Base-by-base conservation (phyloP, 2,113 vertebrate genomes). In the Hemiprocne comata region DNA sequence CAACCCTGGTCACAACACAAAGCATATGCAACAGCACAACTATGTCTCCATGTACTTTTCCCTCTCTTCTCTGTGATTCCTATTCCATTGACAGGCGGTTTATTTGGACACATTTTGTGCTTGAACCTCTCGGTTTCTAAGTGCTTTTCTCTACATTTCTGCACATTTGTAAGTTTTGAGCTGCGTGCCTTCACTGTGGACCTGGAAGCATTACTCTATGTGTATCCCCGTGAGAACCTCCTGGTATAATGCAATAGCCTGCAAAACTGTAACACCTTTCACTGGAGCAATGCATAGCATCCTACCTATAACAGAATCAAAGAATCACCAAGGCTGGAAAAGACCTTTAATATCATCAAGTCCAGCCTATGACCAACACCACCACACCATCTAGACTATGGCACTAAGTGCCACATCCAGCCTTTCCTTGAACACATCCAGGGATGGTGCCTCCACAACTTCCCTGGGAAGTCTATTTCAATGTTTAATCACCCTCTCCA, bases 1-100 rank as follows among this genome's bases (percentile, higher is more conserved):
- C 93, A 93, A 4, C 23, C 53, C 78, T 67, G n/a, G 29, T 65
- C 71, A 76, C 85, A 97, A 58, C 42, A 76, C 20, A 78, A 95
- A 85, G 48, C 46, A 51, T 29, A 72, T 26, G 29, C 29, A 93
- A 73, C 38, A 34, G 29, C 17, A 48, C 55, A 84, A 36, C 57
- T 69, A 28, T 6, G 25, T 62, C 91, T 88, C 90, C 73, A 48
- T 33, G 34, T 60, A 62, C 26, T 36, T 88, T 50, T 14, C 44
- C 24, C 18, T 65, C 26, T 81, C 53, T 55, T 62, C 29, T 48
- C n/a, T 72, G 25, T 13, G 10, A 66, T 74, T 64, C 34, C 42
- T 31, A 57, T 36, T 66, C 77, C 55, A 38, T 74, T 73, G 62
- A 66, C 0, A 1, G 46, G 16, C 13, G 5, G 61, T 67, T 84